Evolutionary conservation across 2,888 invertebrate genomes (phyloP).

Genomic region (Cheilosia grossa): DNA sequence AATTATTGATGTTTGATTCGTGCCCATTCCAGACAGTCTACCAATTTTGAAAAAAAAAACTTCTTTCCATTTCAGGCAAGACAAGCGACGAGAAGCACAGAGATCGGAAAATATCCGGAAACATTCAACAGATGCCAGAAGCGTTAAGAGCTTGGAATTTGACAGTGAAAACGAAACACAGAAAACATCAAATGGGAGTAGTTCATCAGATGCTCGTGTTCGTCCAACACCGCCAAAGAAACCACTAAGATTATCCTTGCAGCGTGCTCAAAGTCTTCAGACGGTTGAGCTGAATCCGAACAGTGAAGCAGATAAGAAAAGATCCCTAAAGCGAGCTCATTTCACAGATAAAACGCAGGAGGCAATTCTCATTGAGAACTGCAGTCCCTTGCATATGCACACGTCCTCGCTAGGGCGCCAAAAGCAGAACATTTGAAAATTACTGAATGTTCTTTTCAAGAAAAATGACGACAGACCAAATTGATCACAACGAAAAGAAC

Average conservation of each 20-base stretch:
- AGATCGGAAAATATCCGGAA: slow-evolving; percentile 78
- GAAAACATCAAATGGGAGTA: slow-evolving; percentile 83
- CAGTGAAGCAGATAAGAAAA: slow-evolving; percentile 80
- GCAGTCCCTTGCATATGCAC: slow-evolving; percentile 80
- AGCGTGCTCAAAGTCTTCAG: slow-evolving; percentile 92
- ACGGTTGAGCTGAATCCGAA: slow-evolving; percentile 84
- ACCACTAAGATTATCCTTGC: slow-evolving; percentile 91
- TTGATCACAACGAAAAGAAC: slow-evolving; percentile 57
- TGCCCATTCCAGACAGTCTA: not conserved
- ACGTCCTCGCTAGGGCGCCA: slow-evolving; percentile 82
- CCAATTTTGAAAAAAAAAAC: not conserved
- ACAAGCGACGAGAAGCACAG: slow-evolving; percentile 78
- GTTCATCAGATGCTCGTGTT: slow-evolving; percentile 86
- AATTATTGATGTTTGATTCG: no score
- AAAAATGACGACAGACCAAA: slow-evolving; percentile 67
- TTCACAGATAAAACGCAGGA: slow-evolving; percentile 78
- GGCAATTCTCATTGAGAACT: slow-evolving; percentile 79
- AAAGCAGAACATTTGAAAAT: slow-evolving; percentile 80
- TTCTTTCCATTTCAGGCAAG: slow-evolving; percentile 76
- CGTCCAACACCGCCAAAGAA: slow-evolving; percentile 93
- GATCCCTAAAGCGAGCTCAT: slow-evolving; percentile 81
- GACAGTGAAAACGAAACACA: slow-evolving; percentile 87
- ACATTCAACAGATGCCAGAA: slow-evolving; percentile 83
- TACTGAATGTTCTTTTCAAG: slow-evolving; percentile 76
- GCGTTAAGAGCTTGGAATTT: slow-evolving; percentile 90